Evolutionary conservation across 1,140 invertebrate genomes (phyloP), one percentile per base, ranked within the genome.

Genomic region (Acromyrmex heyeri): DNA sequence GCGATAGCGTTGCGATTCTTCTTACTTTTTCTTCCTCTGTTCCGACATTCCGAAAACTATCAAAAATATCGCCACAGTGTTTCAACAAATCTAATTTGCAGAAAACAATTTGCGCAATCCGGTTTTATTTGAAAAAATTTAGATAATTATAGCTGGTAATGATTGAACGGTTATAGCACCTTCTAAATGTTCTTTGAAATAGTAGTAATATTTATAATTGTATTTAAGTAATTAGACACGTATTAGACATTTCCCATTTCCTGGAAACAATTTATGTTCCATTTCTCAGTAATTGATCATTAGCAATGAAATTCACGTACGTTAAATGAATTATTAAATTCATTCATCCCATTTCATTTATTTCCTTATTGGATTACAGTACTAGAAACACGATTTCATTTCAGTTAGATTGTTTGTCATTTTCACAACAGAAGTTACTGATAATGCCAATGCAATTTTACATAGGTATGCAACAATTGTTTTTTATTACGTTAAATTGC

Each of bases 301-400:
- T 38, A 65, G 21, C 73, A 27, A 61, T 76, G 44, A 16, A 65
- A 44, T 38, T 76, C 34, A 53, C 30, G 30, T 18, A 61, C 34
- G 16, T 24, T 21, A 65, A 78, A 21, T 78, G 24, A 24, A 24
- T 24, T 24, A 24, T 24, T 24, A 24, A 65, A 38, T 38, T 38
- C 7, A 38, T 38, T 38, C 1, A 38, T 38, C 0, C 44, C 3
- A 38, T 38, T 65, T 50, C n/a, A 57, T 76, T 61, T 48, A 10
- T 30, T 64, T 24, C 24, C 18, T 8, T 48, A 30, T 24, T 4
- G 21, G n/a, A 30, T 78, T 64, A 34, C 18, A 6, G 38, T 10
- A 27, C 30, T 77, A 21, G 38, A 53, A 18, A 50, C 12, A 65
- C 27, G 10, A 48, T 65, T 38, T 14, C n/a, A 6, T 30, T 48